phyloP scores from a whole-genome alignment of 2,113 vertebrate genomes.

The Osmerus mordax region DNA sequence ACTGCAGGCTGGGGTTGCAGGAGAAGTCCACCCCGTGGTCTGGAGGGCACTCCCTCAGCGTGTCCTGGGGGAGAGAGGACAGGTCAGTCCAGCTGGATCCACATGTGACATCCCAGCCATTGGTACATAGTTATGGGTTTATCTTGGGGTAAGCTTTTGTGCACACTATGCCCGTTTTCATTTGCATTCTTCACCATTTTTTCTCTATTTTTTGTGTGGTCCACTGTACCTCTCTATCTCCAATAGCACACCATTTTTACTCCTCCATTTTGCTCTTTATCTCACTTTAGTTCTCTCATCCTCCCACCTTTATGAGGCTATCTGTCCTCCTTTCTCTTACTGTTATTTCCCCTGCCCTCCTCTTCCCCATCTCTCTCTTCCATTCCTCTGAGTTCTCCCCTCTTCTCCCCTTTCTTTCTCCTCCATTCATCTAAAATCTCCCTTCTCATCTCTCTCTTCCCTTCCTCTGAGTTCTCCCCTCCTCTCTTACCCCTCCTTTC shows the following conservation, averaged over 20 bases:
- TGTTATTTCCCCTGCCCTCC: not conserved
- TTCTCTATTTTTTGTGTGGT: too few relatives aligned
- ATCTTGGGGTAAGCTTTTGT: too few relatives aligned
- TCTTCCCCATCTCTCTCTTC: constrained; percentile 20
- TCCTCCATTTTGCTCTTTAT: too few relatives aligned
- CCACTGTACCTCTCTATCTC: too few relatives aligned
- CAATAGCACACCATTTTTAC: too few relatives aligned
- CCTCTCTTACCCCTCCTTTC: not conserved
- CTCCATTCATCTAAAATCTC: constrained; percentile 4
- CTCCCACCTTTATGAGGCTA: too few relatives aligned
- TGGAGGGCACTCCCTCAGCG: constrained; percentile 89
- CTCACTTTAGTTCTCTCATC: too few relatives aligned
- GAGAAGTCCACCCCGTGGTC: constrained; percentile 80
- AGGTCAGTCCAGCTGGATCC: constrained; percentile 1
- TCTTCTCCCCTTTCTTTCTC: not conserved
- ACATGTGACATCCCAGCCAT: constrained; percentile 21
- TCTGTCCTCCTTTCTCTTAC: too few relatives aligned
- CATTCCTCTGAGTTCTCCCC: constrained; percentile 1
- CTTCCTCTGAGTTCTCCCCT: constrained; percentile 20
- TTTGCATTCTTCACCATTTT: too few relatives aligned
- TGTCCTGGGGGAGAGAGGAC: constrained; percentile 76
- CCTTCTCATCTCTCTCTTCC: not conserved
- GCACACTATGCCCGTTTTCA: too few relatives aligned
- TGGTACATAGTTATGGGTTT: constrained; percentile 22
- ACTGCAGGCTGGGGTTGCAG: constrained; percentile 91